Evolutionary conservation across 2,888 invertebrate species (phyloP), one percentile per base, ranked within the genome.

Genomic region (Priapulus caudatus): DNA sequence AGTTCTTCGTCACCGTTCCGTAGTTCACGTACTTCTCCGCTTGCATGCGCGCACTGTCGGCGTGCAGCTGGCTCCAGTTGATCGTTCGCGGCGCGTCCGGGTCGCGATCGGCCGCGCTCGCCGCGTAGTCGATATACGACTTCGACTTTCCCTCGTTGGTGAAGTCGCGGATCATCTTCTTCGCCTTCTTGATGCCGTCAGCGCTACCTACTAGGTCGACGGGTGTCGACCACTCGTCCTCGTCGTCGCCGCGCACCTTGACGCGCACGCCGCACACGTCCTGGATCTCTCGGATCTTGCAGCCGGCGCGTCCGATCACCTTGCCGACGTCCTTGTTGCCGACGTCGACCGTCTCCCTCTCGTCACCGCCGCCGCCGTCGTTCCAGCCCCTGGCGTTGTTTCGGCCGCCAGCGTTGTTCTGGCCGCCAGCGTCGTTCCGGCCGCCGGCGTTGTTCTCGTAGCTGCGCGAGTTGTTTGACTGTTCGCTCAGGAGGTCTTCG

Each of bases 1-100:
- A 90, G 58, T 85, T 72, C 71, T 92, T 92, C 0, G 77, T 72
- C 16, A 92, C 76, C 81, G 82, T 85, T 57, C 79, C 77, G 47
- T 74, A 76, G 50, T 75, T 74, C 55, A 79, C 77, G 45, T 59
- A 59, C 22, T 50, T 55, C 23, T 61, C 64, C 72, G 75, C 62
- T 63, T 71, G 43, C 59, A 55, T 52, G 61, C 64, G 43, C 58
- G 67, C 45, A n/a, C n/a, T n/a, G n/a, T n/a, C n/a, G n/a, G n/a
- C n/a, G n/a, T n/a, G n/a, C n/a, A n/a, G n/a, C 59, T 60, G 47
- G 56, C 57, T 47, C 75, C 75, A 65, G 65, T 70, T 68, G 60
- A 67, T 61, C 65, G 64, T 33, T 10, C 10, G n/a, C 33, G 33
- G 33, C 10, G n/a, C 18, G 4, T 47, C 47, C 10, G 23, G 23